Evolutionary conservation across 2,888 invertebrate genomes (phyloP).

Genomic region (Andrena bicolor): DNA sequence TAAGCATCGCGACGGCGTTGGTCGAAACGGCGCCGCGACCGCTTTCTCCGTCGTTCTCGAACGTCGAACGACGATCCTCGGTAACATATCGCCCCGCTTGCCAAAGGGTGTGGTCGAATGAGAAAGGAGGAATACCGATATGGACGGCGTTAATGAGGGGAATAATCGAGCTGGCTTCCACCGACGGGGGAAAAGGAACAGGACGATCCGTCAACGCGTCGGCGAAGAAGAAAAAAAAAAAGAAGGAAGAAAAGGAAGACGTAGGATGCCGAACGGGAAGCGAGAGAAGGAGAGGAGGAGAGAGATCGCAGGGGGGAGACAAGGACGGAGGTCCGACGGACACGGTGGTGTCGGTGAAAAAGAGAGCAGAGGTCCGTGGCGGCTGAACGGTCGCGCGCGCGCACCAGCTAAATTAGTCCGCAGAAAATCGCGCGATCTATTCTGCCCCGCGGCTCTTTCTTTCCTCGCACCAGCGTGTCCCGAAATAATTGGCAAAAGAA

Average conservation of each 20-base stretch:
- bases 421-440: conserved; percentile 84
- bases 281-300: background rate
- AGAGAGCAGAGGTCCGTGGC: conserved; percentile 38
- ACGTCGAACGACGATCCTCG: conserved; percentile 25
- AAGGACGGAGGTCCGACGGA: background rate
- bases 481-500: conserved; percentile 85
- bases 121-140: conserved; percentile 58
- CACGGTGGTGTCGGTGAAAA: conserved; percentile 28
- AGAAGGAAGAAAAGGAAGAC: background rate
- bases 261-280: background rate
- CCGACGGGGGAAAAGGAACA: conserved; percentile 38
- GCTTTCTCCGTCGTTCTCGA: conserved; percentile 5
- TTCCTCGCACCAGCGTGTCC: conserved; percentile 81
- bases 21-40: background rate
- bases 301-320: background rate
- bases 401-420: conserved; percentile 81
- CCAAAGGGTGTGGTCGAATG: conserved; percentile 59
- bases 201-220: conserved; percentile 44
- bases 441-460: conserved; percentile 82
- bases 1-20: conserved; percentile 33
- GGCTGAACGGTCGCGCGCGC: conserved; percentile 50
- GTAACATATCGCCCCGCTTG: conserved; percentile 53
- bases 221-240: conserved; percentile 30
- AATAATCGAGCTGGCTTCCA: conserved; percentile 65
- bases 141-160: conserved; percentile 68